Evolutionary conservation across 2,113 vertebrate genomes (phyloP).

Genomic region (Cisticola juncidis): DNA sequence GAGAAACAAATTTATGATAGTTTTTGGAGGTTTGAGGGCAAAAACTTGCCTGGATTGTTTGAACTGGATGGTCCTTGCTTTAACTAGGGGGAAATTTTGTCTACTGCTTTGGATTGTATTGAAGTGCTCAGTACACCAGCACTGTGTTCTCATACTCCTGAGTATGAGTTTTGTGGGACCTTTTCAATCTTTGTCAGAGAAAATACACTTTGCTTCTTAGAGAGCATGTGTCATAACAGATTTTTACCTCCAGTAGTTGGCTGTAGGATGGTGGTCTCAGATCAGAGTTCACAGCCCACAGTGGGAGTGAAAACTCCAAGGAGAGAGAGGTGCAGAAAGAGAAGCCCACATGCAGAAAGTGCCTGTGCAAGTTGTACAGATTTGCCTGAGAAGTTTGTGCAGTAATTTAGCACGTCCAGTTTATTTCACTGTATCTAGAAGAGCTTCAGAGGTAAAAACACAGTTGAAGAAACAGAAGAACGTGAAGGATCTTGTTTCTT

Average conservation of each 20-base stretch:
- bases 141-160: neutral
- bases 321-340: neutral
- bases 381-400: neutral
- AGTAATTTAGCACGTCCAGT: neutral
- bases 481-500: neutral
- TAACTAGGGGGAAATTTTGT: neutral
- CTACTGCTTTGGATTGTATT: neutral
- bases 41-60: neutral
- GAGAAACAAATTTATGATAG: rapidly evolving
- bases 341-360: rapidly evolving
- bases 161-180: neutral
- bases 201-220: neutral
- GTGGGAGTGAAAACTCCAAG: neutral
- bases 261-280: neutral
- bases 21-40: neutral
- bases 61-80: neutral
- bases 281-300: neutral
- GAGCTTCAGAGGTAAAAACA: neutral
- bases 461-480: neutral
- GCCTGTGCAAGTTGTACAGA: rapidly evolving
- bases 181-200: neutral
- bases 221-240: neutral
- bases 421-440: neutral
- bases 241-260: neutral
- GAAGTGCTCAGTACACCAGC: neutral